Evolutionary conservation across 2,113 vertebrate species (phyloP).

Genomic region (Piaya cayana): DNA sequence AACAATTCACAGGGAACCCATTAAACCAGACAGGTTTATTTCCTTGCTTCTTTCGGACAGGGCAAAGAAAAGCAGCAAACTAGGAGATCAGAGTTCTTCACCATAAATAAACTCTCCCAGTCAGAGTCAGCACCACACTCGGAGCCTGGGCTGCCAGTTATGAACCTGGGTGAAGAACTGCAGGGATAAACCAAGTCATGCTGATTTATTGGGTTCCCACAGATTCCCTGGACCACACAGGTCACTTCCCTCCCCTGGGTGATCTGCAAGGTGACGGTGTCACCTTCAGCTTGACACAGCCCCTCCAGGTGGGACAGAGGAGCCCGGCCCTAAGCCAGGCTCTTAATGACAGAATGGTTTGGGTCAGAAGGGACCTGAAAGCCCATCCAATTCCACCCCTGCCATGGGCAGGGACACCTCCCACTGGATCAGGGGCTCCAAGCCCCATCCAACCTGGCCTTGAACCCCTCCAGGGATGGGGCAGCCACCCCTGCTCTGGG

Average conservation of each 20-base stretch:
- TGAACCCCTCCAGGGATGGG: too few relatives aligned
- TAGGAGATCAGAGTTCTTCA: not conserved
- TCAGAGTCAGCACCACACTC: accelerated
- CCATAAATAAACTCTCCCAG: not conserved
- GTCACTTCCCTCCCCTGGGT: not conserved
- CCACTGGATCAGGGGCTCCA: too few relatives aligned
- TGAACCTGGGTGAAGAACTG: not conserved
- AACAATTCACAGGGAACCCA: not conserved
- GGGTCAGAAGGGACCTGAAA: too few relatives aligned
- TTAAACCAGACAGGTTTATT: not conserved
- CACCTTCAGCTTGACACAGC: not conserved
- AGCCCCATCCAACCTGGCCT: too few relatives aligned
- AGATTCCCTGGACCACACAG: not conserved
- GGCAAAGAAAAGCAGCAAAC: not conserved
- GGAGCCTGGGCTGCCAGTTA: not conserved
- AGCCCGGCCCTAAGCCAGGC: not conserved
- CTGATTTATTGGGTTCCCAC: not conserved
- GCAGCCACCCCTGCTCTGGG: too few relatives aligned
- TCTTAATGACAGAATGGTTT: not conserved
- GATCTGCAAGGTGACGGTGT: not conserved
- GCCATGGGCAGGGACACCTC: too few relatives aligned
- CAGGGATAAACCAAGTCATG: not conserved
- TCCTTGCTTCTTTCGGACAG: not conserved
- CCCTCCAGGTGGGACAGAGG: not conserved
- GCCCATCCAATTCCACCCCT: too few relatives aligned